Conservation (phyloP, 2,888 invertebrate genomes). For the Apodemia mormo region DNA sequence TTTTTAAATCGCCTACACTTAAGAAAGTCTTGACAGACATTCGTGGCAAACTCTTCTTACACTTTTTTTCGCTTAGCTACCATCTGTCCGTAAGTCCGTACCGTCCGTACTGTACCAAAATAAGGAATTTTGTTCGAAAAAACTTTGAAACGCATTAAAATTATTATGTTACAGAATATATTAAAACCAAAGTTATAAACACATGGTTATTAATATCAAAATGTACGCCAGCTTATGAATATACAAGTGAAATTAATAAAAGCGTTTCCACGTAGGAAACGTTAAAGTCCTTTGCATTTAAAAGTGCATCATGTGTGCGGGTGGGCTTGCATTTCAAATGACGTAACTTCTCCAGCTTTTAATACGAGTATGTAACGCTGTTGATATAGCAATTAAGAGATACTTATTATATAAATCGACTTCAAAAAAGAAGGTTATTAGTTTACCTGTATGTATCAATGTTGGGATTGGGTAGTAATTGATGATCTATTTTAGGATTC, state of each 20-base stretch:
- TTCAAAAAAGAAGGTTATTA: no score
- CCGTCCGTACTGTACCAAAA: no score
- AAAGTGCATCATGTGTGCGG: constrained; percentile 10
- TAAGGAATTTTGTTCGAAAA: no score
- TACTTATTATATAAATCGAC: no score
- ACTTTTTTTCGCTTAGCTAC: no score
- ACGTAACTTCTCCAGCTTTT: not conserved
- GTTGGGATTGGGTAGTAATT: no score
- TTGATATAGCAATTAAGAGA: not conserved
- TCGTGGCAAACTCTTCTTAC: no score
- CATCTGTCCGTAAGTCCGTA: no score
- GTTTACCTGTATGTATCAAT: no score
- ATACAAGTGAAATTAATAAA: constrained; percentile 15
- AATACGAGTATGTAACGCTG: not conserved
- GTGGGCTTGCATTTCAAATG: not conserved
- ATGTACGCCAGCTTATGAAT: not conserved
- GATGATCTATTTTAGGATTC: no score
- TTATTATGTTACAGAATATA: not conserved
- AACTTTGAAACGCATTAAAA: not conserved
- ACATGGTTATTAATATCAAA: constrained; percentile 1
- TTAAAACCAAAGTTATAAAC: not conserved
- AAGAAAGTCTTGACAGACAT: no score
- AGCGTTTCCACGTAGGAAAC: constrained; percentile 1
- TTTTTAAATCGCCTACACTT: no score
- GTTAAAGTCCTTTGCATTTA: constrained; percentile 7